phyloP scores from a whole-genome alignment of 2,113 vertebrate species.

The Varanus salvator region DNA sequence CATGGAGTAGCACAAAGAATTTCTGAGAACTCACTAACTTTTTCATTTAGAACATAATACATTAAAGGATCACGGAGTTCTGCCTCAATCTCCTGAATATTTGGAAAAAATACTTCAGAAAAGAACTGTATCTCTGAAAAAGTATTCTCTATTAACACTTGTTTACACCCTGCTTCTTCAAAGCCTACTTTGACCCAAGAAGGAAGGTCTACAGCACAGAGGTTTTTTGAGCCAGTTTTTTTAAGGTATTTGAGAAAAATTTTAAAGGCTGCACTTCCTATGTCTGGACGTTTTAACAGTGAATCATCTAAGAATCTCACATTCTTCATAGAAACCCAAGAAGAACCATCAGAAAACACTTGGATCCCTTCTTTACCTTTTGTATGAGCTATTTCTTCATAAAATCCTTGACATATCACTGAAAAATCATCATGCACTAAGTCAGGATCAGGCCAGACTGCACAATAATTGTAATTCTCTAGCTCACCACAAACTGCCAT shows the following conservation, averaged over 20 bases:
- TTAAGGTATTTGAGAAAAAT: slow-evolving; percentile 97
- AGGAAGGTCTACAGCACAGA: slow-evolving; percentile 96
- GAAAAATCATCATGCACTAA: slow-evolving; percentile 96
- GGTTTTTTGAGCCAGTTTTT: slow-evolving; percentile 90
- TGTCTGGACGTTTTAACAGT: slow-evolving; percentile 90
- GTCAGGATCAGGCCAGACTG: slow-evolving; percentile 95
- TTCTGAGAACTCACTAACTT: slow-evolving; percentile 90
- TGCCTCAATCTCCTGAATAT: slow-evolving; percentile 92
- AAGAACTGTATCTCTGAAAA: slow-evolving; percentile 96
- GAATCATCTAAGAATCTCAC: slow-evolving; percentile 95
- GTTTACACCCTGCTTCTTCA: slow-evolving; percentile 96
- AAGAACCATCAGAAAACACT: slow-evolving; percentile 95
- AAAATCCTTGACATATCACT: slow-evolving; percentile 94
- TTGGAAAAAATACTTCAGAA: slow-evolving; percentile 96
- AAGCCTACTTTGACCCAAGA: slow-evolving; percentile 96
- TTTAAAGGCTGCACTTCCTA: slow-evolving; percentile 92
- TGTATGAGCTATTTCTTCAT: slow-evolving; percentile 95
- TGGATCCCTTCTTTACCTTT: slow-evolving; percentile 88
- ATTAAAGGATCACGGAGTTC: slow-evolving; percentile 94
- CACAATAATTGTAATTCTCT: slow-evolving; percentile 89
- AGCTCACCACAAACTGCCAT: slow-evolving; percentile 89
- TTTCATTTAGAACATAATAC: slow-evolving; percentile 95
- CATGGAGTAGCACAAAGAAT: slow-evolving; percentile 91
- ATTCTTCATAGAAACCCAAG: slow-evolving; percentile 96
- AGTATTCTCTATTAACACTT: slow-evolving; percentile 92